Evolutionary conservation across 2,113 vertebrate species (phyloP), one percentile per base, ranked within the genome.

Genomic region (Poecilia latipinna): DNA sequence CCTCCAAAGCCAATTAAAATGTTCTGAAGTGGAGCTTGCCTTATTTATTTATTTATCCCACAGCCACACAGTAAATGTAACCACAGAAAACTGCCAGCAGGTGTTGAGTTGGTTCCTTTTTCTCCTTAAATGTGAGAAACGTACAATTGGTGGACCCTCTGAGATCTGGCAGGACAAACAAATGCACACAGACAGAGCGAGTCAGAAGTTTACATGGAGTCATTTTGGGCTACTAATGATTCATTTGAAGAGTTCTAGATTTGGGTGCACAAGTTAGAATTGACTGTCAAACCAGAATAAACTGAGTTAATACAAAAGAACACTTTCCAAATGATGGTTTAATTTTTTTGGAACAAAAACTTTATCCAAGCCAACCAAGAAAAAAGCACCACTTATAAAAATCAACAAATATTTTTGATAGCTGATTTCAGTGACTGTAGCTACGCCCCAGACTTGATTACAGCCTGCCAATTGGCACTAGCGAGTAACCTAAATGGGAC

Each of bases 1-100:
- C 68, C 88, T 90, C 90, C 83, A 81, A 91, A 84, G 83, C 82
- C 88, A 86, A 91, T 93, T 93, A 94, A 94, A 95, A 85, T 83
- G 65, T 85, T 93, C 89, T 77, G 77, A 92, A 93, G 88, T 82
- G 76, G 83, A 92, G 93, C 91, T 90, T 70, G 68, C 77, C 94
- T 89, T 91, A 89, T 90, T 90, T 88, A 81, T 76, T 78, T 92
- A 90, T 92, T 71, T 63, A 72, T 63, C 39, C 39, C 33, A 28
- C 24, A 92, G 85, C 89, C 85, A 92, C 90, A 87, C 73, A 89
- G 85, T 94, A 92, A 94, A 88, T 86, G 72, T 86, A 89, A 92
- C 88, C 89, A 76, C 80, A 80, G 69, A 72, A 70, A 72, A 85
- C 78, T 12, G 74, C 70, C 82, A 79, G 86, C 78, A 79, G 91